Evolutionary conservation across 2,888 invertebrate genomes (phyloP).

Genomic region (Scaptomyza cyrtandrae): DNA sequence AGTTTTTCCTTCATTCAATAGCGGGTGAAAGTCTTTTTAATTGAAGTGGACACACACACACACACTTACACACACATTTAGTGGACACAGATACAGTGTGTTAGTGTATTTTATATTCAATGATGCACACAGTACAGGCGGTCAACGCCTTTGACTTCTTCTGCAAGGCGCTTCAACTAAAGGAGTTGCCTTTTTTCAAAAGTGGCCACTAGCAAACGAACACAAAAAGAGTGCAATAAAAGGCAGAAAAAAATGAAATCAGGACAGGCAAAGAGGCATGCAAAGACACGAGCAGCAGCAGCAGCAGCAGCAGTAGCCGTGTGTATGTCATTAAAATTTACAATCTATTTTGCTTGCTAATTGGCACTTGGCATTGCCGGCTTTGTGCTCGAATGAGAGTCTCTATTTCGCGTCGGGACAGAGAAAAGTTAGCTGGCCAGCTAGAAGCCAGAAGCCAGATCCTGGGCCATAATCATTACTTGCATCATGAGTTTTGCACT

Average conservation of each 20-base stretch:
- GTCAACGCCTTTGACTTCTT: constrained; percentile 76
- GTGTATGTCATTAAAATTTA: constrained; percentile 78
- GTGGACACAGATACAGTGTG: constrained; percentile 35
- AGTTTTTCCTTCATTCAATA: constrained; percentile 39
- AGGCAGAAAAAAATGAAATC: constrained; percentile 21
- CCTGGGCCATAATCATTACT: constrained; percentile 72
- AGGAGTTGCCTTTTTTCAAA: constrained; percentile 49
- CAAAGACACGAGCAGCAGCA: constrained; percentile 9
- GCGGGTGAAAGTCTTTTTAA: constrained; percentile 83
- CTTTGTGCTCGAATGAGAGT: constrained; percentile 33
- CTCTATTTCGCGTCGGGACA: constrained; percentile 2
- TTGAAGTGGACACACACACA: constrained; percentile 79
- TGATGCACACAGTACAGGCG: constrained; percentile 71
- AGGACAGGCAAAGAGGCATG: constrained; percentile 25
- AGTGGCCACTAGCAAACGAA: constrained; percentile 11
- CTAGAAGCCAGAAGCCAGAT: constrained; percentile 31
- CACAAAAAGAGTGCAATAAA: not conserved
- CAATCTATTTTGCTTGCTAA: constrained; percentile 79
- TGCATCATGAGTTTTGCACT: constrained; percentile 53
- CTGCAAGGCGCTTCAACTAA: constrained; percentile 41
- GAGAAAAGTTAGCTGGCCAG: constrained; percentile 9
- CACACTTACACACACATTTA: constrained; percentile 16
- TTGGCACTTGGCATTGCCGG: constrained; percentile 74
- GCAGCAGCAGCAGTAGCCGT: constrained; percentile 32
- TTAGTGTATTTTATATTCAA: constrained; percentile 70